These are phyloP conservation scores for Cuniculus paca DNA, from an alignment of 2,797 vertebrate species.

Conservation along the genomic window DNA sequence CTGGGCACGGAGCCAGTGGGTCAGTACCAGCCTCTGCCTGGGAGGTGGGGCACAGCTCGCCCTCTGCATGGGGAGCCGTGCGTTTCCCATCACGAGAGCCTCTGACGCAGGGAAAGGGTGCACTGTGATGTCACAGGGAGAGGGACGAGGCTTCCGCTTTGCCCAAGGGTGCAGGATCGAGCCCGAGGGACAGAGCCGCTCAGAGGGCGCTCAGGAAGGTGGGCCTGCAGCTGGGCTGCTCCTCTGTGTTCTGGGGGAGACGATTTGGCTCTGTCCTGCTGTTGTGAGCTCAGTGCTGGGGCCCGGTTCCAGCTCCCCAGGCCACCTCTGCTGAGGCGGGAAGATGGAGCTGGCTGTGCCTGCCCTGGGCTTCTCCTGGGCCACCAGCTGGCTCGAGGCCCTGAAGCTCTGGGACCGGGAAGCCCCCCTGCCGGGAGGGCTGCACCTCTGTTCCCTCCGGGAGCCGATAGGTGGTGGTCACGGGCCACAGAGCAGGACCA, in stretches of 20 bases:
- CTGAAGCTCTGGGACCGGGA: not conserved
- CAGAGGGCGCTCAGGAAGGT: not conserved
- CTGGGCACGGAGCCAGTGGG: not conserved
- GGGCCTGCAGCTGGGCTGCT: not conserved
- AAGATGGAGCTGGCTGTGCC: not conserved
- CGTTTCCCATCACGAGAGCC: not conserved
- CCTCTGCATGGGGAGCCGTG: not conserved
- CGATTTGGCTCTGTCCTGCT: not conserved
- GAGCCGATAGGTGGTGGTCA: conserved; percentile 64
- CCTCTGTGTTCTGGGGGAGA: not conserved
- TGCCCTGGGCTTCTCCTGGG: not conserved
- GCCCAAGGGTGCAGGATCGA: not conserved
- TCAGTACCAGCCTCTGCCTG: not conserved
- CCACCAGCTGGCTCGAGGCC: not conserved
- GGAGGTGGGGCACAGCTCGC: not conserved
- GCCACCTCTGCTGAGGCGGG: not conserved
- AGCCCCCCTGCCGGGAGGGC: not conserved
- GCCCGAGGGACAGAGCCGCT: not conserved
- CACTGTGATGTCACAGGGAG: not conserved
- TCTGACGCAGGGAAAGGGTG: not conserved
- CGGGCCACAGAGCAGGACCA: not conserved
- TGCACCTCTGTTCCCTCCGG: not conserved
- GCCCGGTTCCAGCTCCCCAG: not conserved
- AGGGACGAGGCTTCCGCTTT: not conserved
- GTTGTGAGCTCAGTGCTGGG: not conserved